Evolutionary conservation across 1,140 invertebrate genomes (phyloP).

Genomic region (Megalonaias nervosa): DNA sequence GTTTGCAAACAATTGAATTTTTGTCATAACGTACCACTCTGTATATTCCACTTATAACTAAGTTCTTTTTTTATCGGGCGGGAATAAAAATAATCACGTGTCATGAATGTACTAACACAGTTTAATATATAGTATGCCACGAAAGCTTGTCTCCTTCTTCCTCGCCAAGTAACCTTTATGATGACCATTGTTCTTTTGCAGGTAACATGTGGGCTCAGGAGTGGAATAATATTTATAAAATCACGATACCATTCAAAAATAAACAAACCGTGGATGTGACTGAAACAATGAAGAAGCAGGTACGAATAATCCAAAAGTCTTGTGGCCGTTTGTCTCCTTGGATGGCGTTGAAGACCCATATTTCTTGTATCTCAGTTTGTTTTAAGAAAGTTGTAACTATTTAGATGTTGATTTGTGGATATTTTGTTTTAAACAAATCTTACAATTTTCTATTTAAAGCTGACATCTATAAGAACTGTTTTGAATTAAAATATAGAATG

Average conservation of each 20-base stretch:
- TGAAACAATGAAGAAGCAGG: constrained; percentile 64
- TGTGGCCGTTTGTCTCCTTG: not conserved
- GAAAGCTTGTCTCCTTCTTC: no score
- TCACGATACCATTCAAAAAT: constrained; percentile 52
- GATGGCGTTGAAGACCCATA: not conserved
- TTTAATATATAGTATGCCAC: no score
- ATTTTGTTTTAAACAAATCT: not conserved
- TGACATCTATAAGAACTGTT: not conserved
- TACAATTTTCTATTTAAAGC: not conserved
- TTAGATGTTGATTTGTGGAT: not conserved
- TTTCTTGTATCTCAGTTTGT: not conserved
- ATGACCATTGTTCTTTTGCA: constrained; percentile 58
- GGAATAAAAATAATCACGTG: no score
- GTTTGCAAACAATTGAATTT: no score
- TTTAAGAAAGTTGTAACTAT: not conserved
- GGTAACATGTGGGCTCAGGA: constrained; percentile 96
- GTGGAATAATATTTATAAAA: constrained; percentile 79
- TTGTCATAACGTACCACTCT: no score
- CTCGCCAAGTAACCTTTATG: no score
- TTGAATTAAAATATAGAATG: not conserved
- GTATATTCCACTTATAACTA: no score
- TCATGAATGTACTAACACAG: no score
- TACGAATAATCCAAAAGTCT: constrained; percentile 1
- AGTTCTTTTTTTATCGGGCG: no score
- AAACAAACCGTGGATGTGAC: constrained; percentile 69